phyloP scores from a whole-genome alignment of 2,113 vertebrate species.

The Uropsilus gracilis region DNA sequence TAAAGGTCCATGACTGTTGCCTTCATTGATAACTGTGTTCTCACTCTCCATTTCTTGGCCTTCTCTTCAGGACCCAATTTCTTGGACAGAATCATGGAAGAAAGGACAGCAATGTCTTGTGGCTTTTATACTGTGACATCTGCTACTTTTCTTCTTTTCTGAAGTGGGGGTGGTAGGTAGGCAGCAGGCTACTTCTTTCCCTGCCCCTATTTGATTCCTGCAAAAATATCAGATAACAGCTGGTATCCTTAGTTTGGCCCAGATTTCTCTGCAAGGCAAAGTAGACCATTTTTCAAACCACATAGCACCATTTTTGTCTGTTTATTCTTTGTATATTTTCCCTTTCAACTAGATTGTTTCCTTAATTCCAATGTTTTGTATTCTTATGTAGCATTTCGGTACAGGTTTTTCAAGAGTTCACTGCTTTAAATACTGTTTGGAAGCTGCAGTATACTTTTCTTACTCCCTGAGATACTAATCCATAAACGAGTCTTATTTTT shows the following conservation, averaged over 20 bases:
- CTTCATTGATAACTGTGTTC: background rate
- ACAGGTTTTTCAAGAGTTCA: background rate
- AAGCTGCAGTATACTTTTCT: background rate
- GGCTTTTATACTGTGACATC: slow-evolving; percentile 58
- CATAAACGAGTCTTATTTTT: background rate
- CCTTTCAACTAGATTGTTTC: background rate
- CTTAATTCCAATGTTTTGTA: background rate
- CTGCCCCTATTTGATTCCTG: slow-evolving; percentile 42
- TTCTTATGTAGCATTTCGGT: background rate
- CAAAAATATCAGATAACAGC: slow-evolving; percentile 72
- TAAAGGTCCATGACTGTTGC: background rate
- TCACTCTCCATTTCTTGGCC: background rate
- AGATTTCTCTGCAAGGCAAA: slow-evolving; percentile 62
- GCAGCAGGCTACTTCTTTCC: slow-evolving; percentile 60
- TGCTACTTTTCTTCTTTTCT: slow-evolving; percentile 65
- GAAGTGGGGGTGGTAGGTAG: slow-evolving; percentile 18
- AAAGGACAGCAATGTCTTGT: slow-evolving; percentile 55
- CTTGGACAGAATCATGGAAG: slow-evolving; percentile 3
- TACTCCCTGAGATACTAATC: background rate
- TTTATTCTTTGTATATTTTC: background rate
- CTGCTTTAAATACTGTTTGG: background rate
- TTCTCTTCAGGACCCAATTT: slow-evolving; percentile 26
- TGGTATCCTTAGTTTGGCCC: slow-evolving; percentile 64
- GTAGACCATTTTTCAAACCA: slow-evolving; percentile 56
- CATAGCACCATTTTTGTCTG: slow-evolving; percentile 38